A percentile compares a stretch with the other conserved stretches of the same genome.
Conservation (phyloP, 1,140 invertebrate genomes). For the Cydia pomonella region DNA sequence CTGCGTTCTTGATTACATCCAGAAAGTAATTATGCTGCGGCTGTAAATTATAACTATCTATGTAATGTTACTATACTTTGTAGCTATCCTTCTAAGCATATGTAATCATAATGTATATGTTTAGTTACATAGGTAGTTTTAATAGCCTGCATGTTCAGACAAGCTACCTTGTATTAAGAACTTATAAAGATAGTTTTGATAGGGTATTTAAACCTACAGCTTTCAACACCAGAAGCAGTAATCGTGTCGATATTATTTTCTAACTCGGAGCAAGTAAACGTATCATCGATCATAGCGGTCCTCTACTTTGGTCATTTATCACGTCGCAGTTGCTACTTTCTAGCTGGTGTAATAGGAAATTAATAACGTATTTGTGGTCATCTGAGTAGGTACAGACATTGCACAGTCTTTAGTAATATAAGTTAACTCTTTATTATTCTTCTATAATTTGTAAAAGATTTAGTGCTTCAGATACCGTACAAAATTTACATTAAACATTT, state of each 20-base stretch:
- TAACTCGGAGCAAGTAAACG: conserved; percentile 37
- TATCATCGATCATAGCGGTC: conserved; percentile 52
- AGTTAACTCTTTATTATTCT: neutral
- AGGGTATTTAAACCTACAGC: neutral
- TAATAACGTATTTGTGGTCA: conserved; percentile 36
- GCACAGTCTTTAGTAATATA: conserved; percentile 31
- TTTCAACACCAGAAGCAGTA: conserved; percentile 23
- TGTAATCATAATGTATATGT: neutral
- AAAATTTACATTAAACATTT: too few species aligned
- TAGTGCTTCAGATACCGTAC: neutral
- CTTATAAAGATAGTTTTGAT: neutral
- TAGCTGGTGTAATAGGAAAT: conserved; percentile 50
- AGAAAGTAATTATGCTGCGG: conserved; percentile 26
- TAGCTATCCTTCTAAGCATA: neutral
- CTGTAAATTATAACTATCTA: conserved; percentile 10
- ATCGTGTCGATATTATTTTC: conserved; percentile 26
- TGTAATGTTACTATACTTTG: conserved; percentile 7
- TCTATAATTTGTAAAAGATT: neutral
- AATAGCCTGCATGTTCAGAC: neutral
- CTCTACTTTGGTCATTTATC: conserved; percentile 55
- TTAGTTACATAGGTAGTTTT: conserved; percentile 4
- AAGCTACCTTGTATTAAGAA: neutral
- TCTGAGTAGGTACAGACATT: neutral
- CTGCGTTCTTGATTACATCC: conserved; percentile 25
- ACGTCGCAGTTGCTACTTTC: conserved; percentile 40